These are phyloP conservation scores for Caenorhabditis sp. DNA, from an alignment of 2,888 invertebrate species.

Conservation along the genomic window DNA sequence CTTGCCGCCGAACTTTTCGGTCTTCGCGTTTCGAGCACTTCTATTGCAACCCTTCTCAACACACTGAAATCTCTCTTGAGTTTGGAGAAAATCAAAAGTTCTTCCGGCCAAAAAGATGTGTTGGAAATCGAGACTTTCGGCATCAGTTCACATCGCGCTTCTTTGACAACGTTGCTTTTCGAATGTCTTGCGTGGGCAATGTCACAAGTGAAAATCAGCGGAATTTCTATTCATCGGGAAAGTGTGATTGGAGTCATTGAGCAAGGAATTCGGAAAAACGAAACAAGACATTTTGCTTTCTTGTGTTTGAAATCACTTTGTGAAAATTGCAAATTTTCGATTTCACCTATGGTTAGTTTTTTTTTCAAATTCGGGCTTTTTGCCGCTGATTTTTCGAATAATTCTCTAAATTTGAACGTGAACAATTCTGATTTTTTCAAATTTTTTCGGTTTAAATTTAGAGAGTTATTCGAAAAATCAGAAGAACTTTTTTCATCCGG, in stretches of 20 bases:
- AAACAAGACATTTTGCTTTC: slow-evolving; percentile 13
- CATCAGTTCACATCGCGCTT: slow-evolving; percentile 6
- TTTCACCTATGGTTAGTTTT: slow-evolving; percentile 27
- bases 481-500: too few relatives aligned
- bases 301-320: slow-evolving; percentile 16
- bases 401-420: too few relatives aligned
- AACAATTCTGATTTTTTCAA: not conserved
- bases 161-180: slow-evolving; percentile 21
- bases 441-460: too few relatives aligned
- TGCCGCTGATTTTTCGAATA: too few relatives aligned
- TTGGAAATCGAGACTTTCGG: slow-evolving; percentile 26
- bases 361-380: not conserved
- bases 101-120: slow-evolving; percentile 7
- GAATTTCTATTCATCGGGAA: slow-evolving; percentile 11
- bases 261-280: slow-evolving; percentile 10
- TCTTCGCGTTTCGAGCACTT: slow-evolving; percentile 21
- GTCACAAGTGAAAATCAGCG: slow-evolving; percentile 5
- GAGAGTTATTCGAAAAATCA: too few relatives aligned
- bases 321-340: slow-evolving; percentile 21
- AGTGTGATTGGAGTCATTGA: slow-evolving; percentile 23
- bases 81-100: slow-evolving; percentile 13
- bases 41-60: not conserved
- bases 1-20: slow-evolving; percentile 40
- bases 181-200: slow-evolving; percentile 19
- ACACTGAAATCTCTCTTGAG: slow-evolving; percentile 31